Conservation (phyloP, 2,797 vertebrate species). For the Neosilurus mollespiculum region DNA sequence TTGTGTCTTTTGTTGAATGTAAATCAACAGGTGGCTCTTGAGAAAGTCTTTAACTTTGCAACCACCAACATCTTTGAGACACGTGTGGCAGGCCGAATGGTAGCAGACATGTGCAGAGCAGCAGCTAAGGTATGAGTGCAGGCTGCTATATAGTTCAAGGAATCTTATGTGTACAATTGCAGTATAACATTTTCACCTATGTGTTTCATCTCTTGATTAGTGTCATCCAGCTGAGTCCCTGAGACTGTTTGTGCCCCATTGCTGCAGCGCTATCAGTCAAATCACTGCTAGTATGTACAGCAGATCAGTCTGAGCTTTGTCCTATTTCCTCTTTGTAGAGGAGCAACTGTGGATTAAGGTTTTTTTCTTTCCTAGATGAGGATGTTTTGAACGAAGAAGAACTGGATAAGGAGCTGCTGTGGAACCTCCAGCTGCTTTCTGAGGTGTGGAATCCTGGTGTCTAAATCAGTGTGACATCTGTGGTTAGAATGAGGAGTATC, state of each 20-base stretch:
- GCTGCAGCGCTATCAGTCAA: constrained; percentile 88
- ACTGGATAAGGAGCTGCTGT: constrained; percentile 92
- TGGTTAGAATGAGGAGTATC: neutral
- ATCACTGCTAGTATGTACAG: constrained; percentile 91
- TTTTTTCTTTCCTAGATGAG: constrained; percentile 77
- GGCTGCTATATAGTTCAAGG: neutral
- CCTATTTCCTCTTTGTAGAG: neutral
- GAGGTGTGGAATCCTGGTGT: constrained; percentile 75
- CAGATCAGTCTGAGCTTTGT: constrained; percentile 28
- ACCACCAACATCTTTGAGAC: constrained; percentile 96
- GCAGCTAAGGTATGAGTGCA: constrained; percentile 82
- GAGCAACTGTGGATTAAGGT: neutral
- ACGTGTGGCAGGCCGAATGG: constrained; percentile 95
- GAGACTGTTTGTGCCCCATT: constrained; percentile 92
- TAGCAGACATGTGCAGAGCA: constrained; percentile 96
- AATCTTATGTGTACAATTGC: neutral
- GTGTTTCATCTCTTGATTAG: constrained; percentile 64
- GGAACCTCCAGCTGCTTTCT: constrained; percentile 96
- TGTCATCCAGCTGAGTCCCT: constrained; percentile 92
- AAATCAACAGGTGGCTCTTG: constrained; percentile 82
- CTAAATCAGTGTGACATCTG: neutral
- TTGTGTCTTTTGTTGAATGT: constrained; percentile 5
- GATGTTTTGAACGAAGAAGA: constrained; percentile 89
- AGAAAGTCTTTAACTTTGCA: constrained; percentile 93
- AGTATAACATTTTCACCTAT: constrained; percentile 8